A percentile compares a stretch with the other conserved stretches of the same genome.
Evolutionary conservation across 2,113 vertebrate species (phyloP).

Genomic region (Callocephalon fimbriatum): DNA sequence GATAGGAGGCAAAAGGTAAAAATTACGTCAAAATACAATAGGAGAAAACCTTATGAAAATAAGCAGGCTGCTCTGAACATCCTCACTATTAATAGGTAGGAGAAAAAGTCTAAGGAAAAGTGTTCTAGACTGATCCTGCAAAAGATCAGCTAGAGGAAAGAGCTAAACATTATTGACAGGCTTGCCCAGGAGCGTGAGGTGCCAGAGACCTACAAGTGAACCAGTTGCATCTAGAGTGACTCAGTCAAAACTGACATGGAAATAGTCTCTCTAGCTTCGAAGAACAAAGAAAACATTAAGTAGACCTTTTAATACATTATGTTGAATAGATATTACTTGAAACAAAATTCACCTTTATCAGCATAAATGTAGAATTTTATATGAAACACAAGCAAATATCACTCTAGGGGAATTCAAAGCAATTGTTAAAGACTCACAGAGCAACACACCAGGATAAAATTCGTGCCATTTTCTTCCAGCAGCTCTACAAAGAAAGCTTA

Average conservation of each 20-base stretch:
- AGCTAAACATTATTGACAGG: background rate
- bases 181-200: background rate
- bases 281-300: background rate
- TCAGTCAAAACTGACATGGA: background rate
- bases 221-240: background rate
- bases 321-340: background rate
- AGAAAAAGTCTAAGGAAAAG: background rate
- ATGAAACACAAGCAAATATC: background rate
- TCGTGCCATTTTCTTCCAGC: background rate
- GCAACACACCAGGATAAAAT: background rate
- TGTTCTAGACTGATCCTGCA: background rate
- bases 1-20: background rate
- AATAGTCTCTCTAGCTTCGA: background rate
- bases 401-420: background rate
- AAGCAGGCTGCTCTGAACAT: background rate
- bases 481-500: background rate
- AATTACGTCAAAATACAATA: background rate
- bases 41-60: background rate
- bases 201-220: background rate
- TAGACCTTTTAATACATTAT: background rate
- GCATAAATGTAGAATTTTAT: background rate
- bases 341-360: background rate
- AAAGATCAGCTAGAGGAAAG: background rate
- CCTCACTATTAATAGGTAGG: background rate
- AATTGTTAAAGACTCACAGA: background rate